A percentile compares a stretch with the other conserved stretches of the same genome.
Conservation (phyloP, 2,888 invertebrate species). For the Vanessa cardui region DNA sequence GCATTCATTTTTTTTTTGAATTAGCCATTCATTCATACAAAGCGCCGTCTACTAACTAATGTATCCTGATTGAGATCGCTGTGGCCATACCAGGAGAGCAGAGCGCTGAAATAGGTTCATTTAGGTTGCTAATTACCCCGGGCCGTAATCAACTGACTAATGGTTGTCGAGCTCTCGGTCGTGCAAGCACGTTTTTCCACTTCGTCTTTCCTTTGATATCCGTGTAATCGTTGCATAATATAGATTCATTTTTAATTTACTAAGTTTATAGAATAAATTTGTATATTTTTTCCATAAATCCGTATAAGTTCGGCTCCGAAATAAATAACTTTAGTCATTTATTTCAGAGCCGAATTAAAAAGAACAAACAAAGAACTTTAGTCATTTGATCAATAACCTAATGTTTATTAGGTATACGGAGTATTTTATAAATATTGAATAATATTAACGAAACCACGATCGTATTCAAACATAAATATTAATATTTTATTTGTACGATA, state of each 20-base stretch:
- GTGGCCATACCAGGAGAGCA: constrained; percentile 60
- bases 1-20: constrained; percentile 25
- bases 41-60: constrained; percentile 42
- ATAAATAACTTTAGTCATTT: no score
- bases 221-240: constrained; percentile 8
- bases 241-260: constrained; percentile 1
- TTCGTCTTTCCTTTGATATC: constrained; percentile 35
- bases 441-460: no score
- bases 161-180: constrained; percentile 57
- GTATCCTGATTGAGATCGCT: constrained; percentile 56
- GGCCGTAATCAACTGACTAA: constrained; percentile 71
- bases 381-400: no score
- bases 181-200: constrained; percentile 47
- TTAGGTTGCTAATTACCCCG: constrained; percentile 74
- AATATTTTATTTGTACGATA: no score
- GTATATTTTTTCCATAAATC: no score
- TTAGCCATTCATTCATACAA: constrained; percentile 15
- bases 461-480: no score
- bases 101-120: constrained; percentile 68
- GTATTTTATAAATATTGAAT: no score
- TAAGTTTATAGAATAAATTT: no score
- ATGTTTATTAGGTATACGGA: no score
- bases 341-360: no score
- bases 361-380: no score
- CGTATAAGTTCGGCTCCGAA: no score